These are phyloP conservation scores for Theonella swinhoei DNA, from an alignment of 37 sponge, comb jelly and placozoan genomes.

Conservation along the genomic window DNA sequence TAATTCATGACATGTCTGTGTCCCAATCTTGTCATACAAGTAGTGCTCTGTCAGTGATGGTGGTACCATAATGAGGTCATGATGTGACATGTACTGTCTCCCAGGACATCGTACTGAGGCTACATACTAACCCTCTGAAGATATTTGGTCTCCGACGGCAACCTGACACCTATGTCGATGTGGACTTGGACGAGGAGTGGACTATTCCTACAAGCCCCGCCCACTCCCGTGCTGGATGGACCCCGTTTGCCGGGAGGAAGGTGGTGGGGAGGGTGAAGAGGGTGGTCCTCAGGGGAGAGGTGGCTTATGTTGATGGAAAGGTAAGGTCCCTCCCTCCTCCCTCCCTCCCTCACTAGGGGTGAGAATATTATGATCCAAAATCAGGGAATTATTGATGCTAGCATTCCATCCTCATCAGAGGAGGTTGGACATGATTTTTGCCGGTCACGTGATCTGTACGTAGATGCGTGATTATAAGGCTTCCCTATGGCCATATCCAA, in stretches of 20 bases:
- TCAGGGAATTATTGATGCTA: not conserved
- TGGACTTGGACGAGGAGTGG: constrained; percentile 96
- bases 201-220: constrained; percentile 77
- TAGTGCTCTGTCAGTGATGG: too few species aligned
- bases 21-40: too few species aligned
- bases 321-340: too few species aligned
- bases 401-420: not conserved
- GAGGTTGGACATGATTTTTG: too few species aligned
- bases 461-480: too few species aligned
- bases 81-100: too few species aligned
- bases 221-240: constrained; percentile 87
- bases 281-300: constrained; percentile 90
- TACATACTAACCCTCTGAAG: constrained; percentile 92
- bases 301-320: constrained; percentile 95
- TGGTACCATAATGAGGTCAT: too few species aligned
- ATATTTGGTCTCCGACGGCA: constrained; percentile 92
- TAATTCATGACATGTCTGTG: too few species aligned
- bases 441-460: too few species aligned
- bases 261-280: constrained; percentile 86
- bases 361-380: not conserved
- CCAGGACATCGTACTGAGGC: constrained; percentile 82
- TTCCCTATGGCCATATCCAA: too few species aligned
- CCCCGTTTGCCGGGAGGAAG: constrained; percentile 96
- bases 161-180: constrained; percentile 93
- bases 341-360: too few species aligned